A percentile compares a stretch with the other conserved stretches of the same genome.
These are phyloP conservation scores for Incurvaria masculella DNA, from an alignment of 2,888 invertebrate genomes.

Conservation along the genomic window DNA sequence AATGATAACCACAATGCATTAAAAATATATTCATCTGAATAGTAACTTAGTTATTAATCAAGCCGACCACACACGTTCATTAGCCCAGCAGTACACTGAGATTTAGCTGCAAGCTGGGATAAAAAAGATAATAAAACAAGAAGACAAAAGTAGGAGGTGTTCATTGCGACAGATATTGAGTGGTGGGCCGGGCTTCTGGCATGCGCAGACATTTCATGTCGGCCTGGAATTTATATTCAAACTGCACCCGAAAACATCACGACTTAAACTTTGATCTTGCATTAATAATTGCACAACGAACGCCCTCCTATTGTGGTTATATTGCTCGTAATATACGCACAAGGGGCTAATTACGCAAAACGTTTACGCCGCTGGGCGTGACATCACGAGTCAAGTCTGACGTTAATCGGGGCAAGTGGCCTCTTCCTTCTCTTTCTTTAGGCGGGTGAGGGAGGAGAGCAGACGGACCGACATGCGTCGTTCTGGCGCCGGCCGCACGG, in stretches of 20 bases:
- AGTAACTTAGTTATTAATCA: constrained; percentile 40
- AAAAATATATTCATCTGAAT: background rate
- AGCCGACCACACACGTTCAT: constrained; percentile 23
- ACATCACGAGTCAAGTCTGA: constrained; percentile 54
- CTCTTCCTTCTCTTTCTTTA: constrained; percentile 26
- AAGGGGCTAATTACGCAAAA: constrained; percentile 53
- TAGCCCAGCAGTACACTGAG: background rate
- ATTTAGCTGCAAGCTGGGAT: constrained; percentile 1
- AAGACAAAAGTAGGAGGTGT: constrained; percentile 48
- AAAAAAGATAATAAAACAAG: constrained; percentile 48
- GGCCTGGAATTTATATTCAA: background rate
- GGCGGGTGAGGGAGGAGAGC: constrained; percentile 25
- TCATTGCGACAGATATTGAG: constrained; percentile 53
- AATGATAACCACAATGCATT: too few relatives aligned
- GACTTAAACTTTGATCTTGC: constrained; percentile 25
- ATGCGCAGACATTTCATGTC: constrained; percentile 39
- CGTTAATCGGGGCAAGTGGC: constrained; percentile 44
- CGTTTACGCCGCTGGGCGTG: constrained; percentile 57
- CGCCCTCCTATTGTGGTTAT: constrained; percentile 21
- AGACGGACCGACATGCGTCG: constrained; percentile 41
- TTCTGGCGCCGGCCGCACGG: constrained; percentile 16
- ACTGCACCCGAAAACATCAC: constrained; percentile 29
- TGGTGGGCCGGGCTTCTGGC: constrained; percentile 51
- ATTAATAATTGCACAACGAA: constrained; percentile 34
- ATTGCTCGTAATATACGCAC: constrained; percentile 22